phyloP scores from a whole-genome alignment of 2,888 invertebrate genomes.

The Stegana nigrithorax region DNA sequence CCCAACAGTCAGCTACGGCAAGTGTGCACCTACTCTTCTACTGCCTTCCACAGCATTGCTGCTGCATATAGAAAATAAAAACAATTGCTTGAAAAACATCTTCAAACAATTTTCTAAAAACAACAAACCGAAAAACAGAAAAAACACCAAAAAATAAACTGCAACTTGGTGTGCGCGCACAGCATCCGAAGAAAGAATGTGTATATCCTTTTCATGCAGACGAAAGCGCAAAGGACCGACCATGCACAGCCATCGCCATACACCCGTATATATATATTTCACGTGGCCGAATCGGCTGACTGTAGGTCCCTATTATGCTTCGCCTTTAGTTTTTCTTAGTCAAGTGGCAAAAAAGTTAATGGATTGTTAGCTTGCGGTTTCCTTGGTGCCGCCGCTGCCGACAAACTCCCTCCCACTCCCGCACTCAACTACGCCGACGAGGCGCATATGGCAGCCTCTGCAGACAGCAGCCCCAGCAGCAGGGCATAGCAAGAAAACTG shows the following conservation, averaged over 20 bases:
- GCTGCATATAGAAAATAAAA: too few relatives aligned
- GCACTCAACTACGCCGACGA: not conserved
- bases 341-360: constrained; percentile 61
- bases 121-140: constrained; percentile 5
- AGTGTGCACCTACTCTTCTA: too few relatives aligned
- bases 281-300: not conserved
- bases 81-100: not conserved
- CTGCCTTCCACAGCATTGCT: too few relatives aligned
- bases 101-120: constrained; percentile 2
- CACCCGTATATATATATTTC: too few relatives aligned
- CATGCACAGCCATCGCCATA: not conserved
- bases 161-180: too few relatives aligned
- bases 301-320: constrained; percentile 20
- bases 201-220: too few relatives aligned
- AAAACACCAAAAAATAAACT: constrained; percentile 27
- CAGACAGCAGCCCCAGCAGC: not conserved
- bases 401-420: constrained; percentile 15
- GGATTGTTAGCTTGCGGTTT: constrained; percentile 59
- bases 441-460: constrained; percentile 10
- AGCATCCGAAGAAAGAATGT: too few relatives aligned
- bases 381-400: constrained; percentile 33
- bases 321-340: constrained; percentile 41
- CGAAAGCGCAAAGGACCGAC: constrained; percentile 7
- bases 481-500: constrained; percentile 10
- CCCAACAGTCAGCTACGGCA: too few relatives aligned